A percentile compares a stretch with the other conserved stretches of the same genome.
phyloP scores from a whole-genome alignment of 2,113 vertebrate genomes.

The Uropsilus gracilis region DNA sequence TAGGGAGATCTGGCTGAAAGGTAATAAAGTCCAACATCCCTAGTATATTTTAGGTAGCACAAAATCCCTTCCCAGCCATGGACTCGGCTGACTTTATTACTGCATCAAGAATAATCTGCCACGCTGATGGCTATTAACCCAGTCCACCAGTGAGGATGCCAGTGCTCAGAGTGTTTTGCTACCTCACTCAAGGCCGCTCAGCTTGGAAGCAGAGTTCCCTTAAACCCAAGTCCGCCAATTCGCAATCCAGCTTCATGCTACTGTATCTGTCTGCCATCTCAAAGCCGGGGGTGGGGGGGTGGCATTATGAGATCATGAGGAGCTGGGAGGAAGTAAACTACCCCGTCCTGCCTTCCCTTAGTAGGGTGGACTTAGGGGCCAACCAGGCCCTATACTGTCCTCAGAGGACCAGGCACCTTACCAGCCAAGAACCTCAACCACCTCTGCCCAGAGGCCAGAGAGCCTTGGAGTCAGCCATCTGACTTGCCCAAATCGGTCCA shows the following conservation, averaged over 20 bases:
- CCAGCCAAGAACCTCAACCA: background rate
- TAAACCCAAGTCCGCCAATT: background rate
- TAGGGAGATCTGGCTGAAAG: constrained; percentile 24
- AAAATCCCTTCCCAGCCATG: background rate
- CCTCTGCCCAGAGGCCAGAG: background rate
- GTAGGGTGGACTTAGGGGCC: background rate
- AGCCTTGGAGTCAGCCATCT: background rate
- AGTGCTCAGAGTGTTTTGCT: background rate
- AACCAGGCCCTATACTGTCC: fast-evolving
- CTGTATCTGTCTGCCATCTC: background rate
- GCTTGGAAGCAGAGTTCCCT: background rate
- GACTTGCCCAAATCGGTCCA: background rate
- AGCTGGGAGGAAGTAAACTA: background rate
- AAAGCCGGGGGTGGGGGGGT: too few species aligned
- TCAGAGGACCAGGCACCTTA: background rate
- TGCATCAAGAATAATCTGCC: background rate
- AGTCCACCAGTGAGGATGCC: background rate
- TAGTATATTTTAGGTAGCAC: background rate
- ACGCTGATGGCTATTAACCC: background rate
- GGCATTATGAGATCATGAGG: background rate
- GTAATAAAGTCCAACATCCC: constrained; percentile 5
- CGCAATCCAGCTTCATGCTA: background rate
- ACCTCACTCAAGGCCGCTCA: constrained; percentile 10
- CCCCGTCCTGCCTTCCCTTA: background rate
- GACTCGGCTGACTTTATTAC: constrained; percentile 22